phyloP scores from a whole-genome alignment of 2,888 invertebrate species.

The Colletes collaris region DNA sequence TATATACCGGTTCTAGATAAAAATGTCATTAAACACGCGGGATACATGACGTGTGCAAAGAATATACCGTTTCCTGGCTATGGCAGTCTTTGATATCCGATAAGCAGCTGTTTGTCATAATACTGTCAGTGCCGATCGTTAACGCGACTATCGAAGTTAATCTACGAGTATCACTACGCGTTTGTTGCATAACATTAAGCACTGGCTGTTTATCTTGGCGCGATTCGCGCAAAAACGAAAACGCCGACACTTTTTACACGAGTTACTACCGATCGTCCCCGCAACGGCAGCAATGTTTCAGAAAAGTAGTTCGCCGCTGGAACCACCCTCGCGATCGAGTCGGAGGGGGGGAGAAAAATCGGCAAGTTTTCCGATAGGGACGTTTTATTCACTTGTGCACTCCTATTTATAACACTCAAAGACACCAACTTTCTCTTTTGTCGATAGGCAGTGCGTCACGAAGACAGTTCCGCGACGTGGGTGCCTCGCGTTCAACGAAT shows the following conservation, averaged over 20 bases:
- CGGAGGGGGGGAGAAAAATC: background rate
- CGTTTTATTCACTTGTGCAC: constrained; percentile 50
- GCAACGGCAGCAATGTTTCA: constrained; percentile 18
- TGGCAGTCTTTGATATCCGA: constrained; percentile 5
- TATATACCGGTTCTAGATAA: constrained; percentile 10
- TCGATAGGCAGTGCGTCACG: constrained; percentile 26
- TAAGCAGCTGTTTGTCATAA: background rate
- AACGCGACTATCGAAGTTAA: constrained; percentile 1
- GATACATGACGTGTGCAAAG: background rate
- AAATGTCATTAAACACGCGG: constrained; percentile 13
- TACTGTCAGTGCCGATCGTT: constrained; percentile 20
- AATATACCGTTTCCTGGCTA: background rate
- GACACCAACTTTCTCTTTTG: constrained; percentile 43
- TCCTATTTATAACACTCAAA: constrained; percentile 50
- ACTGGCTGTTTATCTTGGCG: constrained; percentile 8
- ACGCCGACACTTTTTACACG: constrained; percentile 25
- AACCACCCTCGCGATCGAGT: background rate
- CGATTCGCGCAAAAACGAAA: constrained; percentile 26
- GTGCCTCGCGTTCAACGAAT: constrained; percentile 18
- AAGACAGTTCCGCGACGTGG: constrained; percentile 28
- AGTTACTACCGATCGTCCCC: constrained; percentile 13
- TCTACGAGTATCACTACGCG: constrained; percentile 15
- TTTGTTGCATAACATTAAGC: constrained; percentile 30
- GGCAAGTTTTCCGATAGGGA: background rate
- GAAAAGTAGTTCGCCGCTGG: background rate